Percentiles rank a stretch among this genome's conserved stretches.
Conservation (phyloP, 2,888 invertebrate genomes). For the Caenorhabditis imperialis region DNA sequence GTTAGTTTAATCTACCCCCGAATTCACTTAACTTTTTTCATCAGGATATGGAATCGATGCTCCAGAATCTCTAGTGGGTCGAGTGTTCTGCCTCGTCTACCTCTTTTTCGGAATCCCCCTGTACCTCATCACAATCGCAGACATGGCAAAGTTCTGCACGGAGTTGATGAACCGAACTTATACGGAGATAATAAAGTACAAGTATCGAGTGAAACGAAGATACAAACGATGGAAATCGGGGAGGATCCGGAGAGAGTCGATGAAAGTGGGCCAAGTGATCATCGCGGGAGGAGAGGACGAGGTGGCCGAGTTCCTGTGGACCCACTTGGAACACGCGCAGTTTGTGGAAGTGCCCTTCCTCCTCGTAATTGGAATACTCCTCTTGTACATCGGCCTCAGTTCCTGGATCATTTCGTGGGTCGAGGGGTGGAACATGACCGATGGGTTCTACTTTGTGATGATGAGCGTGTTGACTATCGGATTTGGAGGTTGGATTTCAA, state of each 20-base stretch:
- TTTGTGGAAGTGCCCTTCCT: constrained; percentile 77
- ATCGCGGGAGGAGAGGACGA: constrained; percentile 77
- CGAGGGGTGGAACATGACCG: constrained; percentile 81
- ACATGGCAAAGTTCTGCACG: constrained; percentile 77
- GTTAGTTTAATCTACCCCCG: too few species aligned
- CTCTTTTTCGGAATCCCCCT: constrained; percentile 76
- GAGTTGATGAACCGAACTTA: constrained; percentile 76
- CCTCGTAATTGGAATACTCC: constrained; percentile 65
- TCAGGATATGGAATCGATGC: constrained; percentile 71
- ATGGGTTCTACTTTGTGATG: constrained; percentile 96
- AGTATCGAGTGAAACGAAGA: constrained; percentile 65
- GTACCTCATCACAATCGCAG: constrained; percentile 76
- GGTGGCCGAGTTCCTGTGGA: constrained; percentile 77
- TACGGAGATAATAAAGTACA: constrained; percentile 75
- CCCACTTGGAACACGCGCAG: constrained; percentile 76
- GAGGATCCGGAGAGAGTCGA: constrained; percentile 62
- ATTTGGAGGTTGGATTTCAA: constrained; percentile 79
- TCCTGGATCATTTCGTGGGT: constrained; percentile 69
- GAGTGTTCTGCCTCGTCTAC: constrained; percentile 74
- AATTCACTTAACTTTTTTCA: not conserved
- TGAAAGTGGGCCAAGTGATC: constrained; percentile 70
- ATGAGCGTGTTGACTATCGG: constrained; percentile 97
- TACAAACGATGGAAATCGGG: constrained; percentile 69
- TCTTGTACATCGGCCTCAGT: constrained; percentile 62
- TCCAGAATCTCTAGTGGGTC: constrained; percentile 68